These are phyloP conservation scores for Pachymerium ferrugineum DNA, from an alignment of 2,888 invertebrate genomes.

Conservation along the genomic window DNA sequence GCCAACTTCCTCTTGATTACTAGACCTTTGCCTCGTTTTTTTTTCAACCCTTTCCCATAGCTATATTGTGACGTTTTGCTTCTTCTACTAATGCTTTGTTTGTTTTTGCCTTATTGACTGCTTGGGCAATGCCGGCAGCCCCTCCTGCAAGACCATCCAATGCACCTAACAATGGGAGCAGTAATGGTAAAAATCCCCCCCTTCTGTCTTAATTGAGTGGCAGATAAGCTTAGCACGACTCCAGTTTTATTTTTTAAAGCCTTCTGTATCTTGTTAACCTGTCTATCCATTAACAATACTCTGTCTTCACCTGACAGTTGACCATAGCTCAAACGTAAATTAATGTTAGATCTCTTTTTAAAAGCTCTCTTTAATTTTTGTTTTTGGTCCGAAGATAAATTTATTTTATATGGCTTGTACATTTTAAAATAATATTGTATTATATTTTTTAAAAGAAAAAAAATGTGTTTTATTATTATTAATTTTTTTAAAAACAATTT, in stretches of 20 bases:
- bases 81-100: background rate
- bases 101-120: background rate
- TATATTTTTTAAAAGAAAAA: background rate
- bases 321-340: no score
- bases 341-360: no score
- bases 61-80: background rate
- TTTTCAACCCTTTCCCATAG: background rate
- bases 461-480: background rate
- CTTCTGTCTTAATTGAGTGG: background rate
- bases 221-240: no score
- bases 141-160: background rate
- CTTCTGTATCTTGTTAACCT: no score
- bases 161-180: background rate
- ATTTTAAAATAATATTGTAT: no score
- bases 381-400: background rate
- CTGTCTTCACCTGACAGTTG: no score
- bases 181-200: background rate
- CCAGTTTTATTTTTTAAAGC: no score
- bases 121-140: background rate
- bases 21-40: background rate
- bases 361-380: background rate
- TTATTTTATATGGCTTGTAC: background rate
- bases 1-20: background rate
- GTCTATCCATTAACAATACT: no score
- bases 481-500: background rate